These are phyloP conservation scores for Osmoderma eremita DNA, from an alignment of 2,888 invertebrate species.

Conservation along the genomic window DNA sequence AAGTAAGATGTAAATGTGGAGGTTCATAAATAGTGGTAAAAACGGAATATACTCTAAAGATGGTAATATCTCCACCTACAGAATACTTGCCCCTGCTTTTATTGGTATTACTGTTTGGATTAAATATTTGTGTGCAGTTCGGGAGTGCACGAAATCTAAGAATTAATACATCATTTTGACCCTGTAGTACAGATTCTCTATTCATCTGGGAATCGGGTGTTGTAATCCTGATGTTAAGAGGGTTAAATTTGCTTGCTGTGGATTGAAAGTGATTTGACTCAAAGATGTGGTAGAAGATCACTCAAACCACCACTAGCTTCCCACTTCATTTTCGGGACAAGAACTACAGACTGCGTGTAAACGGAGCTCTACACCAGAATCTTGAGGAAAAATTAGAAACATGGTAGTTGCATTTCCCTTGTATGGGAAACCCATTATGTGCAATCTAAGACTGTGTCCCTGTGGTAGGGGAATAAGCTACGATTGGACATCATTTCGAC, in stretches of 20 bases:
- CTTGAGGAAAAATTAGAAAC: slow-evolving; percentile 73
- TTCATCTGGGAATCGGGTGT: slow-evolving; percentile 39
- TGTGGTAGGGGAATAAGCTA: slow-evolving; percentile 69
- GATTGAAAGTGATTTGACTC: slow-evolving; percentile 71
- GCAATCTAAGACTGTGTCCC: slow-evolving; percentile 66
- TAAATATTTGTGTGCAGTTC: slow-evolving; percentile 55
- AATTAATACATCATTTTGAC: slow-evolving; percentile 46
- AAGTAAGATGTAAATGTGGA: slow-evolving; percentile 31
- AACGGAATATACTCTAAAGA: slow-evolving; percentile 76
- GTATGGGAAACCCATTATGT: slow-evolving; percentile 77
- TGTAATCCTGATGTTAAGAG: slow-evolving; percentile 67
- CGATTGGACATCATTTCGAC: slow-evolving; percentile 76
- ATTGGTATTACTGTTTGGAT: slow-evolving; percentile 51
- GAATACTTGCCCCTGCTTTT: slow-evolving; percentile 74
- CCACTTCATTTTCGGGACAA: slow-evolving; percentile 79
- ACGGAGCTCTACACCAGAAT: slow-evolving; percentile 65
- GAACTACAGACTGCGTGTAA: slow-evolving; percentile 66
- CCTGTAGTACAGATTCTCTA: neutral
- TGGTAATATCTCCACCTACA: slow-evolving; percentile 67
- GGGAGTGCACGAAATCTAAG: slow-evolving; percentile 50
- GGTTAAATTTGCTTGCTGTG: slow-evolving; percentile 73
- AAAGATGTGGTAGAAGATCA: slow-evolving; percentile 67
- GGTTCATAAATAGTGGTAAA: slow-evolving; percentile 74
- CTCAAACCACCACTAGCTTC: slow-evolving; percentile 69
- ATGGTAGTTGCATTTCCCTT: slow-evolving; percentile 73